Conservation (phyloP, 1,140 invertebrate species). For the Polyergus mexicanus region DNA sequence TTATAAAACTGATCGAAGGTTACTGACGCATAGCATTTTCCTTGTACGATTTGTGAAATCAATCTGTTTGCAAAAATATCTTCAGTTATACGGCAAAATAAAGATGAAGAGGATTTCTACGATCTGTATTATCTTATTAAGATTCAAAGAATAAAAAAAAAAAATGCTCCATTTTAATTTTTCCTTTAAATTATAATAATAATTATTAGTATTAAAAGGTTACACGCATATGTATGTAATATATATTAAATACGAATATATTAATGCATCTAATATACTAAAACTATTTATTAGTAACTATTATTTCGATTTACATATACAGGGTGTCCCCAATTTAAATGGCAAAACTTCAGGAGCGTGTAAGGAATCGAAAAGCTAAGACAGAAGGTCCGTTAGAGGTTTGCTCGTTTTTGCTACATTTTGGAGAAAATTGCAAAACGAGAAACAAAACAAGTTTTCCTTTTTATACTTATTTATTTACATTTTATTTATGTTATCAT, state of each 20-base stretch:
- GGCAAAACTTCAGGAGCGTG: no score
- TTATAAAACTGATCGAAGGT: background rate
- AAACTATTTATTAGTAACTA: background rate
- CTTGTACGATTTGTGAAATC: background rate
- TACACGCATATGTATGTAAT: background rate
- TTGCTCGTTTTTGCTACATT: no score
- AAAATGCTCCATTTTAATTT: background rate
- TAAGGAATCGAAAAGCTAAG: no score
- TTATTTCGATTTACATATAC: background rate
- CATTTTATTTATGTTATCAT: no score
- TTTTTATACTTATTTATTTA: no score
- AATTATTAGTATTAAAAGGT: background rate
- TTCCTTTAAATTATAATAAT: background rate
- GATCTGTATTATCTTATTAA: background rate
- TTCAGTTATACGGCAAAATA: background rate
- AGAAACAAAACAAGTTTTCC: no score
- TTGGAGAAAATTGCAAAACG: no score
- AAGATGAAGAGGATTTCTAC: background rate
- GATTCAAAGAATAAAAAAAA: background rate
- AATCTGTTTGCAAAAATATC: background rate
- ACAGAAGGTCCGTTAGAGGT: no score
- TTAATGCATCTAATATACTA: background rate
- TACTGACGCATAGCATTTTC: background rate
- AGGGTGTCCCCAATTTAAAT: no score
- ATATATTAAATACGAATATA: background rate